Evolutionary conservation across 2,113 vertebrate genomes (phyloP).

Genomic region (Rhinolophus ferrumequinum): DNA sequence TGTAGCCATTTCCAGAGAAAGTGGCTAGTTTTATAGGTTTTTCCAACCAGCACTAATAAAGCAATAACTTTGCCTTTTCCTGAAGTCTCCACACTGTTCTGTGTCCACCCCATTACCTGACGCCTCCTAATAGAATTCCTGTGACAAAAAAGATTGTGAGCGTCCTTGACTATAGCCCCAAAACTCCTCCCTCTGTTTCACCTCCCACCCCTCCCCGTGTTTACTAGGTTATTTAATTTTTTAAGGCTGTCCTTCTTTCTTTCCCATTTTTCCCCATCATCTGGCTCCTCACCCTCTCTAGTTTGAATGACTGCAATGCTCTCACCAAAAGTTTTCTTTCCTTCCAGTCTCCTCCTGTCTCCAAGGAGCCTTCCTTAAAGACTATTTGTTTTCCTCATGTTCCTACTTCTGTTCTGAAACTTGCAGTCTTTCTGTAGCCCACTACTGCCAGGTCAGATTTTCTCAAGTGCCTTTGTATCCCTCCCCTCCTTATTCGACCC

Average conservation of each 20-base stretch:
- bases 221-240: background rate
- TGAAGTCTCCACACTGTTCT: background rate
- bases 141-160: background rate
- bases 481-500: background rate
- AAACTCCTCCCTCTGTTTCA: too few species aligned
- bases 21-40: background rate
- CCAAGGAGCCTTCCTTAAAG: background rate
- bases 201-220: accelerated
- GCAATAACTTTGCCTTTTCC: background rate
- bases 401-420: background rate
- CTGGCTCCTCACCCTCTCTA: background rate
- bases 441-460: background rate
- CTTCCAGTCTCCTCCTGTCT: background rate
- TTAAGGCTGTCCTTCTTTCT: background rate
- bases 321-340: background rate
- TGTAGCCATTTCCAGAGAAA: background rate
- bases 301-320: background rate
- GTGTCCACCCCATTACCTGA: background rate
- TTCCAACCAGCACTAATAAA: background rate
- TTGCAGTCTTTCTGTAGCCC: background rate
- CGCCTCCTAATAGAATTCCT: background rate
- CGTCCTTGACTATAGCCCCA: too few species aligned
- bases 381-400: background rate
- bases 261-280: background rate
- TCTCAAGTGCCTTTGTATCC: background rate